These are phyloP conservation scores for Triplophysa dalaica DNA, from an alignment of 2,113 vertebrate species.

Conservation along the genomic window DNA sequence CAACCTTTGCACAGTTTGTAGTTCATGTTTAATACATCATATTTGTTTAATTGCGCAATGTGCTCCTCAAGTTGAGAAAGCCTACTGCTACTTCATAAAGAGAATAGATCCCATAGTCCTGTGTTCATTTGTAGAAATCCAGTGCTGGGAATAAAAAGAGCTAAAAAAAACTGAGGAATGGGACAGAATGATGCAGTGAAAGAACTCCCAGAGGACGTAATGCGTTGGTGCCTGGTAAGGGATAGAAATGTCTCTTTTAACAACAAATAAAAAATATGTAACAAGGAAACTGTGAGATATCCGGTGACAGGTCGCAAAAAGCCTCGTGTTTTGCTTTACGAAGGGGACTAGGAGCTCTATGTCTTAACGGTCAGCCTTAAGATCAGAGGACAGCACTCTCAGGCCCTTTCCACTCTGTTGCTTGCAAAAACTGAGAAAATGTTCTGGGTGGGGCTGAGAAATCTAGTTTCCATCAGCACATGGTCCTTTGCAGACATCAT, in stretches of 20 bases:
- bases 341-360: neutral
- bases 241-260: conserved; percentile 57
- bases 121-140: conserved; percentile 16
- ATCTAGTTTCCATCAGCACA: conserved; percentile 3
- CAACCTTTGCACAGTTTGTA: neutral
- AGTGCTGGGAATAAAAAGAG: conserved; percentile 41
- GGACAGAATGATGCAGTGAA: conserved; percentile 15
- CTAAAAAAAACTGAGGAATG: conserved; percentile 24
- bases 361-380: conserved; percentile 9
- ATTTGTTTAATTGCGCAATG: neutral
- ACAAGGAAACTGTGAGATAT: conserved; percentile 72
- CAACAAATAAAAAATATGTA: conserved; percentile 64
- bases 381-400: conserved; percentile 16
- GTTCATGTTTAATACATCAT: neutral
- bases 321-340: conserved; percentile 56
- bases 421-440: conserved; percentile 52
- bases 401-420: conserved; percentile 42
- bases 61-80: neutral
- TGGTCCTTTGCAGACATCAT: neutral
- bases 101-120: neutral
- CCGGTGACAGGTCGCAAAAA: conserved; percentile 74
- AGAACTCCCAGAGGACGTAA: conserved; percentile 54
- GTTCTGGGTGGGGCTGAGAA: conserved; percentile 36
- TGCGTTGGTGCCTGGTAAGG: conserved; percentile 51
- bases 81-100: neutral